Evolutionary conservation across 1,140 invertebrate species (phyloP).

Genomic region (Eueides isabella): DNA sequence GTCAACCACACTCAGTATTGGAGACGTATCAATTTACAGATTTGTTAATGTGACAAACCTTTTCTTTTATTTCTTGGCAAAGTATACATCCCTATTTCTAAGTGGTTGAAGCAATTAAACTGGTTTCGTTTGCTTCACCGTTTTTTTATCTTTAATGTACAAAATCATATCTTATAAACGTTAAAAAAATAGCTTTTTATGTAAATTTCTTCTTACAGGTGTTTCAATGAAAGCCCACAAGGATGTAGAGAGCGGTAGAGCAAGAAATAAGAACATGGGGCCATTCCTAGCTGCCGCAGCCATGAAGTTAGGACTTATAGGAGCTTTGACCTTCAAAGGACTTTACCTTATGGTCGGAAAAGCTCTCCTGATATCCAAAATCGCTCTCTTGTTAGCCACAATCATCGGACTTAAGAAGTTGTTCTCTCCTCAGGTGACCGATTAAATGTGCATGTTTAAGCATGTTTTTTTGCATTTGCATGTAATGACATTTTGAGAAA

Average conservation of each 20-base stretch:
- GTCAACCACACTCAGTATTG: no score
- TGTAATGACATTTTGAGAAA: constrained; percentile 19
- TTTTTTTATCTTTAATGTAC: no score
- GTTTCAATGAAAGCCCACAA: constrained; percentile 86
- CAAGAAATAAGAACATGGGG: constrained; percentile 89
- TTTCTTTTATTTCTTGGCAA: no score
- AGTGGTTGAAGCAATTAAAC: no score
- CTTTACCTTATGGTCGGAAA: constrained; percentile 91
- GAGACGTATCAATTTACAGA: no score
- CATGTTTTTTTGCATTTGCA: constrained; percentile 26
- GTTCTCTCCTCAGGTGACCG: constrained; percentile 85
- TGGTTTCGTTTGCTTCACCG: no score
- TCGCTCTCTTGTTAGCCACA: constrained; percentile 89
- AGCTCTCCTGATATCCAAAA: constrained; percentile 91
- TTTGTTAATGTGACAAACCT: no score
- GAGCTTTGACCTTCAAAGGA: constrained; percentile 90
- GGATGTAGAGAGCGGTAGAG: constrained; percentile 84
- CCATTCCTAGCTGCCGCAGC: constrained; percentile 89
- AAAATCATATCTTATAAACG: no score
- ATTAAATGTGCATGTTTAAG: constrained; percentile 51
- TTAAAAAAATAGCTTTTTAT: background rate
- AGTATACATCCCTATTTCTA: no score
- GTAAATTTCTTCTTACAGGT: constrained; percentile 66
- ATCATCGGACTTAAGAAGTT: constrained; percentile 92
- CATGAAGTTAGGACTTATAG: constrained; percentile 90